phyloP scores from a whole-genome alignment of 2,888 invertebrate species.

The Diplolepis rosae region DNA sequence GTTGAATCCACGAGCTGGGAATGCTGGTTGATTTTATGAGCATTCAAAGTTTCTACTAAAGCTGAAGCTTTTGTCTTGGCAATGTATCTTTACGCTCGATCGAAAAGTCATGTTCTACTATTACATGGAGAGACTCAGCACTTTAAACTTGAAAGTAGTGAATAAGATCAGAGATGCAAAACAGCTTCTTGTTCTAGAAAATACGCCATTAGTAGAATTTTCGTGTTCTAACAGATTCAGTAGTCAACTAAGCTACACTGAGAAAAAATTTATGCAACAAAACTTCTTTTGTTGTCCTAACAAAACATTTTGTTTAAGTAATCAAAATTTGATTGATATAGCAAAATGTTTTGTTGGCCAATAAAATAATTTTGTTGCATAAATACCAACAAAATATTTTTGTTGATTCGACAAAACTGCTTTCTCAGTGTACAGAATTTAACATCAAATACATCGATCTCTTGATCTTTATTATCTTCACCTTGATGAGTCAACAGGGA shows the following conservation, averaged over 20 bases:
- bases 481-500: neutral
- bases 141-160: neutral
- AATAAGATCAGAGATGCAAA: neutral
- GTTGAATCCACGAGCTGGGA: neutral
- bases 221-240: neutral
- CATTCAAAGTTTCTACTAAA: neutral
- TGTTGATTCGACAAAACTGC: too few species aligned
- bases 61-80: neutral
- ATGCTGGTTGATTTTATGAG: neutral
- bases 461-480: neutral
- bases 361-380: too few species aligned
- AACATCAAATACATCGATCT: neutral
- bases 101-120: neutral
- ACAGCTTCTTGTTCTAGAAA: neutral
- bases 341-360: too few species aligned
- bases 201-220: neutral
- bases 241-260: neutral
- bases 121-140: neutral
- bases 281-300: too few species aligned
- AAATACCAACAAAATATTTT: too few species aligned
- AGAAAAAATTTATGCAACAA: too few species aligned
- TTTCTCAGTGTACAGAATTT: neutral
- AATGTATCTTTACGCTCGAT: neutral
- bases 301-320: too few species aligned
- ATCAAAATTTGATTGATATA: too few species aligned